These are phyloP conservation scores for Megalonaias nervosa DNA, from an alignment of 1,140 invertebrate species.

Conservation along the genomic window DNA sequence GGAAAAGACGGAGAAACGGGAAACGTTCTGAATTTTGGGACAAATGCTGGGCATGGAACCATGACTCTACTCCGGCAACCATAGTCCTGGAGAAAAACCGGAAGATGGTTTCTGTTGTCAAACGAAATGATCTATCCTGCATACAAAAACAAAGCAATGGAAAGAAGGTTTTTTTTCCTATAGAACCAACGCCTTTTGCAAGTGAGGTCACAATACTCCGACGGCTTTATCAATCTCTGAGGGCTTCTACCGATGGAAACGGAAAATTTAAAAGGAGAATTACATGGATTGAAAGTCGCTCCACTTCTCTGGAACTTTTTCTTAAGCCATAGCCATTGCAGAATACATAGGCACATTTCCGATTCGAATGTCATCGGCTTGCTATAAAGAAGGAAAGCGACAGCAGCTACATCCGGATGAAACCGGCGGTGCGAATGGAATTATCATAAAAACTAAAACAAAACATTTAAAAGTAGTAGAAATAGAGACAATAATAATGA, in stretches of 20 bases:
- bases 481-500: neutral
- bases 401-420: neutral
- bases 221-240: too few relatives aligned
- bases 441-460: neutral
- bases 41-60: neutral
- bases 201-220: neutral
- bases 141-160: neutral
- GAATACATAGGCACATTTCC: constrained; percentile 12
- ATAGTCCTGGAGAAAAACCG: neutral
- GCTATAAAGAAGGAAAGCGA: constrained; percentile 4
- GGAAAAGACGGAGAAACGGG: neutral
- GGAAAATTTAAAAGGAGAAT: too few relatives aligned
- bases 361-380: neutral
- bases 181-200: neutral
- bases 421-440: neutral
- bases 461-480: neutral
- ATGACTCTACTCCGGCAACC: neutral
- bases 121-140: neutral
- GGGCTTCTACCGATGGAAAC: too few relatives aligned
- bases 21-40: constrained; percentile 9
- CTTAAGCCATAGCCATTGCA: neutral
- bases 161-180: neutral
- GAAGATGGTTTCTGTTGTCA: neutral
- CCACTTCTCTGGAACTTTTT: neutral
- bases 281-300: neutral